Percentiles rank a stretch among this genome's conserved stretches.
Conservation (phyloP, 2,888 invertebrate genomes). For the Nomada lathburiana region DNA sequence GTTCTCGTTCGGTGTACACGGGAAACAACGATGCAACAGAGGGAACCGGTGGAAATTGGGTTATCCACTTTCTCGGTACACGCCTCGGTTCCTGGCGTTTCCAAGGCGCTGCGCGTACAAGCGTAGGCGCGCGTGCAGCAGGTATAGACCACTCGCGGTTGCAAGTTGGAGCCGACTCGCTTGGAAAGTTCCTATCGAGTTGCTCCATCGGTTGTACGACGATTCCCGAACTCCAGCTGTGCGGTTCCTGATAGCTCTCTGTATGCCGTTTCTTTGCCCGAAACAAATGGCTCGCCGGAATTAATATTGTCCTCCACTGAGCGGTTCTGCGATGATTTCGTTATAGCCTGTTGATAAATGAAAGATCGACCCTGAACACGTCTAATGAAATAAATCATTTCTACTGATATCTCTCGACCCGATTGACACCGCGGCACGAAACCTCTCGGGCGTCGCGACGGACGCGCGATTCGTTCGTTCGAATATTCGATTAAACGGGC, state of each 20-base stretch:
- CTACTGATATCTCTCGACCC: too few relatives aligned
- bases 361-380: too few relatives aligned
- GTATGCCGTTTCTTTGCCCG: background rate
- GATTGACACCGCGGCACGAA: background rate
- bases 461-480: background rate
- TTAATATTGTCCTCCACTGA: background rate
- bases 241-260: background rate
- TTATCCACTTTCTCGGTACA: slow-evolving; percentile 75
- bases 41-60: slow-evolving; percentile 70
- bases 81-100: slow-evolving; percentile 52
- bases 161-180: slow-evolving; percentile 73
- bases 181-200: slow-evolving; percentile 74
- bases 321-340: too few relatives aligned
- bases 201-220: slow-evolving; percentile 60
- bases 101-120: slow-evolving; percentile 31
- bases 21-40: slow-evolving; percentile 26
- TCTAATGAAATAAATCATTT: too few relatives aligned
- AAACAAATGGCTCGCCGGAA: background rate
- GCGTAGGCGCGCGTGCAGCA: slow-evolving; percentile 54
- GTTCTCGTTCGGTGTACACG: background rate
- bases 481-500: background rate
- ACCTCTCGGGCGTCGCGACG: background rate
- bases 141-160: slow-evolving; percentile 60
- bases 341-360: too few relatives aligned
- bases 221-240: slow-evolving; percentile 40